phyloP scores from a whole-genome alignment of 1,140 invertebrate species.

The Bombus haemorrhoidalis region DNA sequence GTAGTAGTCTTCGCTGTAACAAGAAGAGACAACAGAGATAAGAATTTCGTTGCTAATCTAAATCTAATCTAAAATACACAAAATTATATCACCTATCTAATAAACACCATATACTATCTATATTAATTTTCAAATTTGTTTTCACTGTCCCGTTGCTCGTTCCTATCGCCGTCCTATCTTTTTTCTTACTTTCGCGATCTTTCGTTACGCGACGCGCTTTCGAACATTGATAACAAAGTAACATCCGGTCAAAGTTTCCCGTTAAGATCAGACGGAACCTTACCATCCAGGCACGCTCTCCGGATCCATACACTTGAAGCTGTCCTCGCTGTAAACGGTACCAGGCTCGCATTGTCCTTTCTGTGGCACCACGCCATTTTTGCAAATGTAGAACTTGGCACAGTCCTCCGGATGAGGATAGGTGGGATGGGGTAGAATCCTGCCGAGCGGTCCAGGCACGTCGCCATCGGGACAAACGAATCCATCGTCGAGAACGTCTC shows the following conservation, averaged over 20 bases:
- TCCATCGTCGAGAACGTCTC: constrained; percentile 88
- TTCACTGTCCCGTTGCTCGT: no score
- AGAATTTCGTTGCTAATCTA: not conserved
- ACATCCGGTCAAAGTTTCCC: no score
- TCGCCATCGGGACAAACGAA: constrained; percentile 91
- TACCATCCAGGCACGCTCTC: constrained; percentile 92
- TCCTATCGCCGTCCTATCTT: no score
- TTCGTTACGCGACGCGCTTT: no score
- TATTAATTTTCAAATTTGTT: no score
- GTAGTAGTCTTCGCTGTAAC: constrained; percentile 87
- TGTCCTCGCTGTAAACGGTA: constrained; percentile 92
- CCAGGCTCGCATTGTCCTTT: constrained; percentile 89
- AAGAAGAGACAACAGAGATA: constrained; percentile 53
- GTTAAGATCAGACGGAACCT: constrained; percentile 68
- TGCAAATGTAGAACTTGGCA: constrained; percentile 93
- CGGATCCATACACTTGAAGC: constrained; percentile 91
- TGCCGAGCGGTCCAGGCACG: constrained; percentile 86
- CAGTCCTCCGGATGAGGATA: constrained; percentile 93
- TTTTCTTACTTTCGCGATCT: no score
- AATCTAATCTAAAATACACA: no score
- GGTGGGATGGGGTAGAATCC: constrained; percentile 89
- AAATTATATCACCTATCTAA: not conserved
- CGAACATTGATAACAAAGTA: no score
- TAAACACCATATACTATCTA: not conserved
- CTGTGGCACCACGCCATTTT: constrained; percentile 90